Conservation (phyloP, 2,797 vertebrate genomes). For the Moxostoma hubbsi region DNA sequence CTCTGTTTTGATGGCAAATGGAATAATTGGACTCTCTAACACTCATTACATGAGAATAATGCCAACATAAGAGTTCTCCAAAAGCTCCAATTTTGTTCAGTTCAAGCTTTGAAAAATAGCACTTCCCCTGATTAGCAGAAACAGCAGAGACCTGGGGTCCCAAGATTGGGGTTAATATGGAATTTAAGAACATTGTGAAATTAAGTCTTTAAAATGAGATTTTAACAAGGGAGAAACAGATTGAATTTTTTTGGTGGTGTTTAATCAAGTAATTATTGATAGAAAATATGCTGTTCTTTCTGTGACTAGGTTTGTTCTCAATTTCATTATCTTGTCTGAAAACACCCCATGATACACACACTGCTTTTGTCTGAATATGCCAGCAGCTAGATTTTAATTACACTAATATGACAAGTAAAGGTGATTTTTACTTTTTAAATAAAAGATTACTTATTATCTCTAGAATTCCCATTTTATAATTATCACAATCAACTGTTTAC, state of each 20-base stretch:
- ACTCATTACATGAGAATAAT: constrained; percentile 78
- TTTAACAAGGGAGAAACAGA: constrained; percentile 64
- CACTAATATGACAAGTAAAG: constrained; percentile 22
- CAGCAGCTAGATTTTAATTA: background rate
- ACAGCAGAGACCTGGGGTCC: constrained; percentile 63
- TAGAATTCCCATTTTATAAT: constrained; percentile 65
- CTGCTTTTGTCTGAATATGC: background rate
- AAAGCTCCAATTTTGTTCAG: constrained; percentile 76
- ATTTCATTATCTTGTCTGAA: constrained; percentile 41
- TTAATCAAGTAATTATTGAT: constrained; percentile 64
- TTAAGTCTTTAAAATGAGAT: constrained; percentile 65
- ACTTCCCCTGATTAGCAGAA: constrained; percentile 67
- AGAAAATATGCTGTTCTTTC: constrained; percentile 37
- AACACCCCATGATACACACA: constrained; percentile 32
- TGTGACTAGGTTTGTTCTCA: constrained; percentile 23
- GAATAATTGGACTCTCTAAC: constrained; percentile 82
- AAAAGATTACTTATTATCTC: constrained; percentile 64
- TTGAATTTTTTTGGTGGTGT: constrained; percentile 63
- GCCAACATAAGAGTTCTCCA: constrained; percentile 74
- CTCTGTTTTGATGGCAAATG: constrained; percentile 78
- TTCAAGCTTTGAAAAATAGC: constrained; percentile 73
- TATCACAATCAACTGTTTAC: constrained; percentile 69
- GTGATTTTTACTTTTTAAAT: constrained; percentile 60
- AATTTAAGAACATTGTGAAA: constrained; percentile 72
- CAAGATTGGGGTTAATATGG: constrained; percentile 69